phyloP scores from a whole-genome alignment of 2,888 invertebrate species.

The Agrochola circellaris region DNA sequence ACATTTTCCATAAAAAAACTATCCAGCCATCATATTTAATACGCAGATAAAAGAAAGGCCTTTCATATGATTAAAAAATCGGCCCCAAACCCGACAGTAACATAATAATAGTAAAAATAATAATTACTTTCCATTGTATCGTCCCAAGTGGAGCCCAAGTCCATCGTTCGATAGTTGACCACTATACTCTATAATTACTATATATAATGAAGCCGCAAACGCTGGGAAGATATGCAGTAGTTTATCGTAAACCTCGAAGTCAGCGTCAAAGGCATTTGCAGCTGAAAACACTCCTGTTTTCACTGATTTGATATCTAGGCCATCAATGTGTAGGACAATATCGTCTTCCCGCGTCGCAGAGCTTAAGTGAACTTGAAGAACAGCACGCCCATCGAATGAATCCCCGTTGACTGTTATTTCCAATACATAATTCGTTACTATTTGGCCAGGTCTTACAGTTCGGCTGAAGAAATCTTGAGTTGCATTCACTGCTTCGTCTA shows the following conservation, averaged over 20 bases:
- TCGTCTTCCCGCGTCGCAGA: constrained; percentile 70
- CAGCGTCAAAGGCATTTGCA: constrained; percentile 64
- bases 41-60: background rate
- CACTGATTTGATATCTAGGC: constrained; percentile 71
- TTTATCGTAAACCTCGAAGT: constrained; percentile 61
- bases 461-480: constrained; percentile 61
- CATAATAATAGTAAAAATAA: too few species aligned
- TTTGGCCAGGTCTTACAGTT: constrained; percentile 75
- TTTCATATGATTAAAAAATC: background rate
- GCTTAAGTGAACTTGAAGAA: constrained; percentile 70
- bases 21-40: too few species aligned
- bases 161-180: constrained; percentile 70
- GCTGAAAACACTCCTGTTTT: constrained; percentile 70
- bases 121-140: constrained; percentile 67
- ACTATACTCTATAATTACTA: constrained; percentile 77
- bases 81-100: background rate
- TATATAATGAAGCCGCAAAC: constrained; percentile 62
- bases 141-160: constrained; percentile 73
- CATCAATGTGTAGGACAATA: constrained; percentile 71
- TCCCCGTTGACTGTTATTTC: constrained; percentile 72
- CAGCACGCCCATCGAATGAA: constrained; percentile 74
- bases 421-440: constrained; percentile 70
- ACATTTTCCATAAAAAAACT: background rate
- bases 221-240: constrained; percentile 71
- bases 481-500: constrained; percentile 46